These are phyloP conservation scores for Upupa epops DNA, from an alignment of 2,113 vertebrate species.

Conservation along the genomic window DNA sequence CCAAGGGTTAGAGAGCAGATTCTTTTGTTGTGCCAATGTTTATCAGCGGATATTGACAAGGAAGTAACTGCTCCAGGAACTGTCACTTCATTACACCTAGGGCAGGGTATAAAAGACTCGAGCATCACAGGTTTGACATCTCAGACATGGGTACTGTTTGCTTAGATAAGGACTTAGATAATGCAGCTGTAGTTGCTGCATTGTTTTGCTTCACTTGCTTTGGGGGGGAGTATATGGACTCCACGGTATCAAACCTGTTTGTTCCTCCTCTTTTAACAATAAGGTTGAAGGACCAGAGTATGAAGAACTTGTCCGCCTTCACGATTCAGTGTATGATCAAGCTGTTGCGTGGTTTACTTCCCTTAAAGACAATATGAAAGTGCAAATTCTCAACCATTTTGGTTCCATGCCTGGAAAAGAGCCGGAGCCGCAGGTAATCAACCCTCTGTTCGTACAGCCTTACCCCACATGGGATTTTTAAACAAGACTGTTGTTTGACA, in stretches of 20 bases:
- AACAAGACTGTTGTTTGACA: background rate
- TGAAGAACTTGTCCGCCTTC: conserved; percentile 83
- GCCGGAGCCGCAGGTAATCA: conserved; percentile 85
- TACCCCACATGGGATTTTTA: background rate
- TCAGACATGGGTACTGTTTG: background rate
- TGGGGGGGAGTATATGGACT: background rate
- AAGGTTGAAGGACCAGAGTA: conserved; percentile 87
- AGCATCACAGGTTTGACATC: conserved; percentile 33
- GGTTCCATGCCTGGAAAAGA: conserved; percentile 89
- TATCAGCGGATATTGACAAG: background rate
- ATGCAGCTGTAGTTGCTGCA: conserved; percentile 5
- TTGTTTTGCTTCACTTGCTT: conserved; percentile 45
- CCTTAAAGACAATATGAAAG: conserved; percentile 90
- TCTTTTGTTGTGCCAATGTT: background rate
- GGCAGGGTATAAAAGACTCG: conserved; percentile 32
- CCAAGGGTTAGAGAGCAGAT: background rate
- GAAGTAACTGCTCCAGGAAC: background rate
- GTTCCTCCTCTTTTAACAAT: background rate
- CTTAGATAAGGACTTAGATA: conserved; percentile 1
- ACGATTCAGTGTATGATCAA: conserved; percentile 89
- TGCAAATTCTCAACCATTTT: conserved; percentile 91
- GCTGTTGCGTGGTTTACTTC: conserved; percentile 90
- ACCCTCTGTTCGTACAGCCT: background rate
- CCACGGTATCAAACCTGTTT: background rate
- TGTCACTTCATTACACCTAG: background rate